Percentiles rank a stretch among this genome's conserved stretches.
These are phyloP conservation scores for Tenthredo amoena DNA, from an alignment of 2,888 invertebrate species.

Conservation along the genomic window DNA sequence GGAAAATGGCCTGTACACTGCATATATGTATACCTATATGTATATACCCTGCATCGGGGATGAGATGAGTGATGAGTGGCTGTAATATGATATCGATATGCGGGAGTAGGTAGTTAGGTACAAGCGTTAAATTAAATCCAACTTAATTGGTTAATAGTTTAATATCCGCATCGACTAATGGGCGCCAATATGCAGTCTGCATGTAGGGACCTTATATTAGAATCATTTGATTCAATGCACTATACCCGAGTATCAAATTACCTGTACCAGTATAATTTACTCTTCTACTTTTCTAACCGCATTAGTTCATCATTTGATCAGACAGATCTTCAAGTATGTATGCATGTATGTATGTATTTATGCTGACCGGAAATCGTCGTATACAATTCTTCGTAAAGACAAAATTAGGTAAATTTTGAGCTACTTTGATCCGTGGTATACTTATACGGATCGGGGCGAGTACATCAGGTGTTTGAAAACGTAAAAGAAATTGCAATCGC, in stretches of 20 bases:
- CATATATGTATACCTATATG: neutral
- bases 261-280: conserved; percentile 13
- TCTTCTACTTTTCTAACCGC: neutral
- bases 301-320: neutral
- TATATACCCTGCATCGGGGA: neutral
- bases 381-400: neutral
- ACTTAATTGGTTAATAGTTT: conserved; percentile 47
- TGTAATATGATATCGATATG: conserved; percentile 52
- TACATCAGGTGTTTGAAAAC: neutral
- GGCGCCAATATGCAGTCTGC: neutral
- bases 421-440: neutral
- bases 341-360: neutral
- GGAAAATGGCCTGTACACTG: conserved; percentile 7
- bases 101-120: conserved; percentile 24
- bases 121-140: conserved; percentile 30
- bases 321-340: neutral
- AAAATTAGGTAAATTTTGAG: too few relatives aligned
- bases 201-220: neutral
- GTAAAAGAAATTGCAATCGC: conserved; percentile 14
- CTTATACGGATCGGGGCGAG: neutral
- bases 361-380: neutral
- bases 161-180: conserved; percentile 40
- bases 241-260: conserved; percentile 12
- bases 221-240: conserved; percentile 18
- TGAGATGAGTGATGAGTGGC: neutral